Base-by-base conservation (phyloP, 1,140 invertebrate species). In the Brachionus rubens region DNA sequence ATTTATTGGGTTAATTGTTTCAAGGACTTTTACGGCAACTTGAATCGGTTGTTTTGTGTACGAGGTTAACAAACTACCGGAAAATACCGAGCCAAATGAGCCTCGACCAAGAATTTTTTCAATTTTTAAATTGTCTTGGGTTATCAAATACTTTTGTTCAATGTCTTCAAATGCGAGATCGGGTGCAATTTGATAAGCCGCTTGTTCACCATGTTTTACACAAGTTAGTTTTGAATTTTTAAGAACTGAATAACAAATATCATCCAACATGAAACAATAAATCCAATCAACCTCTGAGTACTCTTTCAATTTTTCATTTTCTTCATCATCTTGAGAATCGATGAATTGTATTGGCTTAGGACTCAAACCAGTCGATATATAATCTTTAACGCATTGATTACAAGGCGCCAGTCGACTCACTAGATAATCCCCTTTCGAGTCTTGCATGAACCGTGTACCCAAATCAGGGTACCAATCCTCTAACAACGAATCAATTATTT, bases 381-480 rank as follows among this genome's bases (percentile, higher is more conserved):
- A 59, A 19, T 33, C 14, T 56, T 54, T 28, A 24, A 82, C 3
- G 85, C 95, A 98, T 6, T 89, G 87, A 0, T 92, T 91, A 84
- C 96, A 99, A 0, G 94, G 92, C 50, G 98, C 90, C 19, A 98
- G 81, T n/a, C 96, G 87, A 0, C 93, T 98, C 9, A 99, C 92
- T 26, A 99, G 85, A 81, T 96, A 91, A 78, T 92, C 90, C 0
- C 96, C 96, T 82, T 96, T 94, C 0, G 93, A 95, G 0, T 94
- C 98, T 81, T 99, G 96, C 1, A 95, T 93, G 85, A 99, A 99
- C 48, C 96, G 88, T 1, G 95, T 98, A 5, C 96, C 91, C 50
- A 95, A 85, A 0, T 92, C 92, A 0, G 94, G 94, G 86, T 96
- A 98, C 96, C 96, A 99, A 83, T 99, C 96, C 83, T 99, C 96